A percentile compares a stretch with the other conserved stretches of the same genome.
phyloP scores from a whole-genome alignment of 2,888 invertebrate genomes.

The Machimus atricapillus region DNA sequence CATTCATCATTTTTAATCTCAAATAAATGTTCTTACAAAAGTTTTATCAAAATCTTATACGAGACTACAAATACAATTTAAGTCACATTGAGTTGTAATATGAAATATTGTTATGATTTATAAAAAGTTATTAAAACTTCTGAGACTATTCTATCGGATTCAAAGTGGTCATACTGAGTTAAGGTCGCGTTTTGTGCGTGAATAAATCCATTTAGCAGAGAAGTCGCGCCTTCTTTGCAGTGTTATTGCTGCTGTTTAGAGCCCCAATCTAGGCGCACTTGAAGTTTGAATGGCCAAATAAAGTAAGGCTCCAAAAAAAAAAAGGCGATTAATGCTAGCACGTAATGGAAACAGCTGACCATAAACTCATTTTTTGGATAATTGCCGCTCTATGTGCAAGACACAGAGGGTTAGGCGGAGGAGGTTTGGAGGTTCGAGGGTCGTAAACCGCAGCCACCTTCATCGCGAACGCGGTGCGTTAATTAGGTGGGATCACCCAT shows the following conservation, averaged over 20 bases:
- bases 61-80: no score
- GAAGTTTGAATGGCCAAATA: conserved; percentile 6
- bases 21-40: no score
- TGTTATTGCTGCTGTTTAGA: background rate
- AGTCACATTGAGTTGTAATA: no score
- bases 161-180: background rate
- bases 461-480: background rate
- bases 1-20: no score
- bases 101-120: background rate
- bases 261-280: conserved; percentile 4
- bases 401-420: background rate
- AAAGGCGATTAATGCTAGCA: background rate
- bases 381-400: background rate
- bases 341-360: conserved; percentile 17
- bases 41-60: no score
- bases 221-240: background rate
- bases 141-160: background rate
- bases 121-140: background rate
- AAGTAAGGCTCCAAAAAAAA: background rate
- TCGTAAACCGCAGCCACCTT: background rate
- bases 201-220: background rate
- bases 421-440: no score
- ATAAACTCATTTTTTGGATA: conserved; percentile 13
- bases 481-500: conserved; percentile 5
- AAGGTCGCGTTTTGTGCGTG: background rate